Evolutionary conservation across 2,797 vertebrate species (phyloP).

Genomic region (Pyrocephalus nanus): DNA sequence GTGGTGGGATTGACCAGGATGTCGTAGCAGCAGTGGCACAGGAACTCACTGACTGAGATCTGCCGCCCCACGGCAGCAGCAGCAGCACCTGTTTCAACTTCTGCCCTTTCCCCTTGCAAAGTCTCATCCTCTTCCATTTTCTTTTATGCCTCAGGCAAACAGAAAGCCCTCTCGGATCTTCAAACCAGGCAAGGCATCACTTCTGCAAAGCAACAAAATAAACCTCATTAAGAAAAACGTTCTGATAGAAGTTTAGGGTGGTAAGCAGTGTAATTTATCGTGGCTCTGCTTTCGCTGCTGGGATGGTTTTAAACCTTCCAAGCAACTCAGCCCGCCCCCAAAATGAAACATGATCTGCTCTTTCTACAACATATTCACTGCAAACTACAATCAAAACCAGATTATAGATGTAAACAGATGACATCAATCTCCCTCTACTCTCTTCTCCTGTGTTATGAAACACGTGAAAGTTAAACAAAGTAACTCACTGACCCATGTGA

Average conservation of each 20-base stretch:
- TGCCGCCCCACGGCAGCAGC: not conserved
- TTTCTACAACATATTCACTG: not conserved
- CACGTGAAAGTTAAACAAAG: not conserved
- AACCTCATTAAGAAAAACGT: not conserved
- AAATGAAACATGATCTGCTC: not conserved
- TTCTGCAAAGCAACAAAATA: slow-evolving; percentile 45
- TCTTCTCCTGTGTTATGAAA: not conserved
- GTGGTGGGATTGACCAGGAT: slow-evolving; percentile 93
- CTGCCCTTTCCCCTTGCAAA: not conserved
- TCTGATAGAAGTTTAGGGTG: not conserved
- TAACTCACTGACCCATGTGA: not conserved
- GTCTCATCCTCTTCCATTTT: slow-evolving; percentile 78
- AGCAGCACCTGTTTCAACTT: not conserved
- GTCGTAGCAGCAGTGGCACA: slow-evolving; percentile 94
- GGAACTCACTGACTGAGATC: slow-evolving; percentile 87
- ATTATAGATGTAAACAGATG: not conserved
- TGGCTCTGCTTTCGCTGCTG: not conserved
- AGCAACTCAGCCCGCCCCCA: not conserved
- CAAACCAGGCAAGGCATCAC: not conserved
- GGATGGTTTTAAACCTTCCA: not conserved
- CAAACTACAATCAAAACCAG: not conserved
- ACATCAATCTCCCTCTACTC: not conserved
- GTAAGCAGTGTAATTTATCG: not conserved
- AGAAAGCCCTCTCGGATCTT: not conserved
- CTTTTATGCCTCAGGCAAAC: not conserved